Evolutionary conservation across 23 tunicate genomes (phyloP).

Genomic region (Styela plicata): DNA sequence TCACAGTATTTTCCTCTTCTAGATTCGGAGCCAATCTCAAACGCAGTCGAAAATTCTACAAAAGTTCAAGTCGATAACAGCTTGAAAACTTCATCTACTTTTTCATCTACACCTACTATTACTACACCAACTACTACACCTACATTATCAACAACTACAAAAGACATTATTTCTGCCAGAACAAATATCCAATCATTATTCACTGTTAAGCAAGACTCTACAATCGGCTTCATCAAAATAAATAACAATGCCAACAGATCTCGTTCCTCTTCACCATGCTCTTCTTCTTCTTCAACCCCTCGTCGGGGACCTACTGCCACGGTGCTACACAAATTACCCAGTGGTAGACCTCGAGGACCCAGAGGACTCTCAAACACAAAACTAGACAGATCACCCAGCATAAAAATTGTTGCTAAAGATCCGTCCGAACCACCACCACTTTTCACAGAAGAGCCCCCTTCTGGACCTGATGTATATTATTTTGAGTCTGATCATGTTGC

Average conservation of each 20-base stretch:
- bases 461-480: conserved; percentile 79
- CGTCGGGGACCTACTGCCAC: neutral
- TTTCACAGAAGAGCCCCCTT: conserved; percentile 72
- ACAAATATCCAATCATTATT: neutral
- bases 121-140: too few species aligned
- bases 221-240: neutral
- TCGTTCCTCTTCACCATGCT: neutral
- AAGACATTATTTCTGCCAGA: too few species aligned
- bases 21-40: too few species aligned
- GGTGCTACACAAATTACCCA: conserved; percentile 31
- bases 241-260: neutral
- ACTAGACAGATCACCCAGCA: neutral
- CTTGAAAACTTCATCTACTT: too few species aligned
- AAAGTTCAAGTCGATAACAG: too few species aligned
- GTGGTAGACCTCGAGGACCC: conserved; percentile 18
- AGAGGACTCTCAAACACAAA: neutral
- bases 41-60: too few species aligned
- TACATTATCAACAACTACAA: too few species aligned
- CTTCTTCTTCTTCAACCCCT: conserved; percentile 5
- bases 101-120: too few species aligned
- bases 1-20: too few species aligned
- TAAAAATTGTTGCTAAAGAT: conserved; percentile 20
- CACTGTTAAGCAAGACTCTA: neutral
- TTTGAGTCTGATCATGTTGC: conserved; percentile 92
- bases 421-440: conserved; percentile 63